Base-by-base conservation (phyloP, 2,888 invertebrate genomes). In the Ganaspis brasiliensis region DNA sequence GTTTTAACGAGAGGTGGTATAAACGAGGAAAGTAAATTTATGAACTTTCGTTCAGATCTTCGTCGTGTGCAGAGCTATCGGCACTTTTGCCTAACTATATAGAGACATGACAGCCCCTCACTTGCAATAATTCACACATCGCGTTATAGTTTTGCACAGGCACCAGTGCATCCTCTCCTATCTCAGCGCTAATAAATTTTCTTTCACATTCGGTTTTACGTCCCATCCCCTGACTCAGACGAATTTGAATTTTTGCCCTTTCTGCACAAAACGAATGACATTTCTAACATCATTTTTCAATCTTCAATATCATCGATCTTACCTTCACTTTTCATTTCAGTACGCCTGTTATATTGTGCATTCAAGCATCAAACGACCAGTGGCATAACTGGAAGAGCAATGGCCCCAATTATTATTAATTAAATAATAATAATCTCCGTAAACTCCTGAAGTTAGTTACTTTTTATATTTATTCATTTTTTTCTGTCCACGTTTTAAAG, bases 91-190 rank as follows among this genome's bases (percentile, higher is more conserved):
- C 19, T 12, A 45, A 45, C 45, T 21, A 63, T 21, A 63, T 63
- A 19, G 61, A 16, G 61, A 61, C 35, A 37, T 61, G 61, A 61
- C 61, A 61, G 35, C 37, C 16, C 61, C 24, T 67, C 67, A 67
- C 45, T 45, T 67, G 67, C 67, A 67, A 67, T 67, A 67, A 67
- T 67, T 67, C 67, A 45, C 67, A 67, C 40, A 67, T 67, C 40
- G 40, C 14, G 67, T 24, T 67, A 67, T 67, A 67, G 67, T 67
- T 67, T 67, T 67, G 19, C 40, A 45, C 12, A 67, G 6, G 21
- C 67, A 67, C 45, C 37, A 40, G 12, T 14, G 35, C 61, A 61
- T 61, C n/a, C 31, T 61, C 61, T 61, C 61, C n/a, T 67, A 67
- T 67, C 40, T 63, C 63, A 63, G 37, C 37, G 40, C 21, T 24